Conservation (phyloP, 2,888 invertebrate species). For the Piscicola geometra region DNA sequence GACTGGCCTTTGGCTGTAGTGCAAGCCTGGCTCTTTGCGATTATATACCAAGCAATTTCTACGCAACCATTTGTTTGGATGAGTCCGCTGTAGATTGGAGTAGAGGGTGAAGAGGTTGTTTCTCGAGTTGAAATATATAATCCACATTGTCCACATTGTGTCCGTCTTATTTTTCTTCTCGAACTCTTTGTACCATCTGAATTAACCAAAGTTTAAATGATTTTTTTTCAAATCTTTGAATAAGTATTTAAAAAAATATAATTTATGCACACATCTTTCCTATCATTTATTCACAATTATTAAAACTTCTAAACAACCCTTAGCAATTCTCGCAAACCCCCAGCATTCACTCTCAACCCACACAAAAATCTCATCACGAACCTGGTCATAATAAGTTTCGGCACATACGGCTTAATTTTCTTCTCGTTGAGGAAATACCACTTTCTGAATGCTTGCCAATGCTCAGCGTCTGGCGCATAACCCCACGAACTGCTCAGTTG, state of each 20-base stretch:
- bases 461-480: conserved; percentile 38
- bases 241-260: no score
- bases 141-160: conserved; percentile 51
- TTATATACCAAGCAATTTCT: conserved; percentile 45
- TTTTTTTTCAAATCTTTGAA: no score
- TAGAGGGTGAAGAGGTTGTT: conserved; percentile 45
- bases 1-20: conserved; percentile 38
- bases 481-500: conserved; percentile 42
- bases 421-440: conserved; percentile 40
- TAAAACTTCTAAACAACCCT: no score
- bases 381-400: conserved; percentile 44
- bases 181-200: conserved; percentile 46
- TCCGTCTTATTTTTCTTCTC: conserved; percentile 40
- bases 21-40: conserved; percentile 47
- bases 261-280: no score
- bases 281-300: no score
- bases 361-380: no score
- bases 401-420: conserved; percentile 43
- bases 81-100: conserved; percentile 40
- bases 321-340: no score
- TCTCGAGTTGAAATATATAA: conserved; percentile 47
- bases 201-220: no score
- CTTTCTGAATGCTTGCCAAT: conserved; percentile 40
- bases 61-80: background rate
- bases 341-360: no score